Evolutionary conservation across 2,797 vertebrate genomes (phyloP).

Genomic region (Cuniculus paca): DNA sequence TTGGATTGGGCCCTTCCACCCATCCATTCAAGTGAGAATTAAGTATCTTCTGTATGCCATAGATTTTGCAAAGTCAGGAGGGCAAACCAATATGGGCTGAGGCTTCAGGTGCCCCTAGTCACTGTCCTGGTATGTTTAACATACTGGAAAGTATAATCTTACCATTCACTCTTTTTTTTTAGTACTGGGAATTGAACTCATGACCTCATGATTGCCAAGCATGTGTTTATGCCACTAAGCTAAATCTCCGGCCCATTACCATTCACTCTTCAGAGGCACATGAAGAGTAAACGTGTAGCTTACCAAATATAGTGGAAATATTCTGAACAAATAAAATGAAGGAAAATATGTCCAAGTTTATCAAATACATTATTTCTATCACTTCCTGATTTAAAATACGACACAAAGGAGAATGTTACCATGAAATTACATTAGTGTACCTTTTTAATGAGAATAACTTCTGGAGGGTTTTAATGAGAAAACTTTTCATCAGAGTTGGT

Average conservation of each 20-base stretch:
- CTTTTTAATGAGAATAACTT: conserved; percentile 20
- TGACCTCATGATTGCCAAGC: no score
- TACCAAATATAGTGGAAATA: not conserved
- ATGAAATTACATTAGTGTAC: not conserved
- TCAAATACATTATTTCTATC: not conserved
- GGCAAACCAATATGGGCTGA: not conserved
- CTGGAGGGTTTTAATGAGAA: not conserved
- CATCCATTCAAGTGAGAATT: not conserved
- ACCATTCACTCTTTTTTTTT: not conserved
- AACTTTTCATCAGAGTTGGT: not conserved
- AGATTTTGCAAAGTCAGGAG: not conserved
- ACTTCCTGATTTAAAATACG: conserved; percentile 41
- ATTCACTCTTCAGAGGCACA: not conserved
- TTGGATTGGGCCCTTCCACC: not conserved
- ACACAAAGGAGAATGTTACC: not conserved
- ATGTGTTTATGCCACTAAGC: no score
- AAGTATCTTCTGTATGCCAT: not conserved
- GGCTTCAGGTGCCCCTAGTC: not conserved
- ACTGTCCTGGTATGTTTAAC: not conserved
- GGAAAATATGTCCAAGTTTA: not conserved
- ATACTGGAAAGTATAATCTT: not conserved
- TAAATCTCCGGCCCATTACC: no score
- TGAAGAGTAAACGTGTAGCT: not conserved
- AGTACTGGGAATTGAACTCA: no score
- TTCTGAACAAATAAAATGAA: not conserved